Conservation (phyloP, 2,113 vertebrate genomes). For the Sclerurus mexicanus region DNA sequence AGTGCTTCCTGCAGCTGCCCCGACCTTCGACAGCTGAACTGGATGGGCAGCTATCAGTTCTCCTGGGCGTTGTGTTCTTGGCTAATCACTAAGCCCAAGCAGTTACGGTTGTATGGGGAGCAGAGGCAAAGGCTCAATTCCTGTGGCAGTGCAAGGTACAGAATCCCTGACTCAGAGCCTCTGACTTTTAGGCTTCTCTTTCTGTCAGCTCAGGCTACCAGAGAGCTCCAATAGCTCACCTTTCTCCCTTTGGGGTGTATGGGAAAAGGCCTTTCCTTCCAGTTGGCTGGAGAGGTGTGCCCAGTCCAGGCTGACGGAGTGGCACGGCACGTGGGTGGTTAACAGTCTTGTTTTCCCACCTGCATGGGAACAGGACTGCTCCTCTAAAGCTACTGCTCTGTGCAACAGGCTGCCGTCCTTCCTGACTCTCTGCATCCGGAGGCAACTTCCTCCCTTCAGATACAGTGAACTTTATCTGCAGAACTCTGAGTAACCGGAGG, state of each 20-base stretch:
- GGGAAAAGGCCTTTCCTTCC: neutral
- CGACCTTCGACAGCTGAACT: neutral
- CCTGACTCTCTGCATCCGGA: neutral
- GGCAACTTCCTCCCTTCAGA: slow-evolving; percentile 11
- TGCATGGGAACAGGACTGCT: neutral
- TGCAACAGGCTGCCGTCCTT: slow-evolving; percentile 14
- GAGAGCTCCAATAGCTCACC: neutral
- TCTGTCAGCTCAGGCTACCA: neutral
- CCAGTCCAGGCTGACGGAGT: neutral
- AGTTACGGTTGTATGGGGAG: neutral
- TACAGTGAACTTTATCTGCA: slow-evolving; percentile 22
- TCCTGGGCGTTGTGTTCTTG: neutral
- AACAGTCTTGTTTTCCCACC: neutral
- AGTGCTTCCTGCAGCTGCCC: neutral
- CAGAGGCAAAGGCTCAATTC: neutral
- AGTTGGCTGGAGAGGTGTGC: neutral
- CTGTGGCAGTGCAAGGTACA: neutral
- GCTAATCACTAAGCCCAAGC: neutral
- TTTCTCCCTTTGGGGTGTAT: neutral
- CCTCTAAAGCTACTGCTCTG: neutral
- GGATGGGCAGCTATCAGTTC: neutral
- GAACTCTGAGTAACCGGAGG: neutral
- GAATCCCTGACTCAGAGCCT: neutral
- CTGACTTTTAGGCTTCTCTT: neutral
- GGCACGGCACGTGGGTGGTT: neutral